A percentile compares a stretch with the other conserved stretches of the same genome.
These are phyloP conservation scores for Stegodyphus dumicola DNA, from an alignment of 1,140 invertebrate genomes.

Conservation along the genomic window DNA sequence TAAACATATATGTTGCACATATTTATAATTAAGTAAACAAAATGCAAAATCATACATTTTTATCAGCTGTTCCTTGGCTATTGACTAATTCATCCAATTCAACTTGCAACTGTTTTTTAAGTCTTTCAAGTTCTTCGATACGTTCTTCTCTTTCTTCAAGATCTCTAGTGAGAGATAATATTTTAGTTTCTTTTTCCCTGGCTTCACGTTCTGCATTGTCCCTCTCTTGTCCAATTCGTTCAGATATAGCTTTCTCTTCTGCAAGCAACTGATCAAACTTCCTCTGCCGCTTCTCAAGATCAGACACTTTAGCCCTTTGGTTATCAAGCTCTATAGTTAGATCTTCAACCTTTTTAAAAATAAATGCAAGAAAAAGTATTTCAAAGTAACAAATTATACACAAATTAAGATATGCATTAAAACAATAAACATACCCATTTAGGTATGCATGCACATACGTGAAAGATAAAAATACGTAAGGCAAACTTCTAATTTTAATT, in stretches of 20 bases:
- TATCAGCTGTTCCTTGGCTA: slow-evolving; percentile 95
- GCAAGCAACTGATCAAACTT: slow-evolving; percentile 96
- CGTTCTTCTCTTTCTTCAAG: slow-evolving; percentile 90
- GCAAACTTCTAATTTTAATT: no score
- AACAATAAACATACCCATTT: no score
- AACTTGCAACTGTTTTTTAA: slow-evolving; percentile 84
- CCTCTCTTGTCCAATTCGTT: slow-evolving; percentile 82
- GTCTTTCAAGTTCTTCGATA: slow-evolving; percentile 89
- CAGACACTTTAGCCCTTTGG: slow-evolving; percentile 84
- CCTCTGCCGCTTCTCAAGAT: slow-evolving; percentile 97
- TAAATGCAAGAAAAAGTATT: no score
- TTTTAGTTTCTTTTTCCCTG: slow-evolving; percentile 96
- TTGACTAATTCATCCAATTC: slow-evolving; percentile 96
- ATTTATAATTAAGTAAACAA: not conserved
- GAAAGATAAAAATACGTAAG: no score
- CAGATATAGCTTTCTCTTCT: slow-evolving; percentile 86
- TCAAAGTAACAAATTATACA: no score
- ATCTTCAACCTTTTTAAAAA: slow-evolving; percentile 67
- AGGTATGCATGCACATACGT: no score
- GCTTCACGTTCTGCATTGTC: slow-evolving; percentile 93
- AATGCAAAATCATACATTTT: slow-evolving; percentile 77
- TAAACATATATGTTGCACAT: not conserved
- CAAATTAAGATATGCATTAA: no score
- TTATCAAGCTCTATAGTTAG: slow-evolving; percentile 81
- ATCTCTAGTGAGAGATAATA: slow-evolving; percentile 89